These are phyloP conservation scores for Chelon labrosus DNA, from an alignment of 2,797 vertebrate species.

Conservation along the genomic window DNA sequence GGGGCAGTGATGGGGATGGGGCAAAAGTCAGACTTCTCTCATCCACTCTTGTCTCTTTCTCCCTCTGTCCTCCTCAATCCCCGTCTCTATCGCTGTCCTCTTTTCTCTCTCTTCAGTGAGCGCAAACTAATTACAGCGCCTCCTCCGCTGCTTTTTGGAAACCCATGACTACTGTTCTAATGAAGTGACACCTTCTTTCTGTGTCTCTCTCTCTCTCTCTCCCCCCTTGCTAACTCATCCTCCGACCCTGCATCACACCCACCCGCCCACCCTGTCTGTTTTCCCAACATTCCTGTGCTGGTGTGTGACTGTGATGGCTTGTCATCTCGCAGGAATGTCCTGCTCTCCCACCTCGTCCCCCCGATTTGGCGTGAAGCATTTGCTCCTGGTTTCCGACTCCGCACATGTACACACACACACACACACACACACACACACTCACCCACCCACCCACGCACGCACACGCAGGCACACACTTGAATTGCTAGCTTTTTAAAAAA, in stretches of 20 bases:
- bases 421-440: conserved; percentile 52
- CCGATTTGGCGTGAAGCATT: conserved; percentile 82
- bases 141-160: conserved; percentile 88
- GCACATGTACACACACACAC: conserved; percentile 61
- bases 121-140: conserved; percentile 92
- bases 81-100: conserved; percentile 31
- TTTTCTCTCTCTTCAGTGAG: conserved; percentile 81
- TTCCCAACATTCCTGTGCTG: conserved; percentile 85
- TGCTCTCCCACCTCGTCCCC: conserved; percentile 86
- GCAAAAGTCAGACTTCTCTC: conserved; percentile 88
- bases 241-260: conserved; percentile 57
- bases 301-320: conserved; percentile 88
- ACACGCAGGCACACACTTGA: conserved; percentile 56
- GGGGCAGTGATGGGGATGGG: conserved; percentile 68
- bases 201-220: conserved; percentile 18
- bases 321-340: conserved; percentile 88
- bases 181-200: conserved; percentile 89
- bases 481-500: conserved; percentile 74
- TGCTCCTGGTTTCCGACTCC: conserved; percentile 82
- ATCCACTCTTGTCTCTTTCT: conserved; percentile 48
- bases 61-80: conserved; percentile 34
- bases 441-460: conserved; percentile 21
- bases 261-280: conserved; percentile 75
- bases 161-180: conserved; percentile 90
- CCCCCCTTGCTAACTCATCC: conserved; percentile 50